phyloP scores from a whole-genome alignment of 2,797 vertebrate genomes.

The Pseudochirops cupreus region DNA sequence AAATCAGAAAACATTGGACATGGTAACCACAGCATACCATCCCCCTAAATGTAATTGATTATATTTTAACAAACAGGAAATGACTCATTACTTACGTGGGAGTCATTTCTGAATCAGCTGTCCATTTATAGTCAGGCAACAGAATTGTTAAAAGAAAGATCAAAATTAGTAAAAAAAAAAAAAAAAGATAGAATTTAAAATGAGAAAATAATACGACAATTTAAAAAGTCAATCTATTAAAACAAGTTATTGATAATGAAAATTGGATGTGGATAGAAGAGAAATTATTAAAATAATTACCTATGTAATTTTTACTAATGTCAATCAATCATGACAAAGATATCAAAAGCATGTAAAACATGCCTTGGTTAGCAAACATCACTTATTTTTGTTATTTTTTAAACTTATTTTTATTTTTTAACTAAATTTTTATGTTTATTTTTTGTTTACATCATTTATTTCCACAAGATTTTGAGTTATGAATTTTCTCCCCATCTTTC shows the following conservation, averaged over 20 bases:
- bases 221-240: neutral
- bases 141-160: neutral
- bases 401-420: no score
- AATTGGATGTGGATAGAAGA: neutral
- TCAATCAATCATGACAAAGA: neutral
- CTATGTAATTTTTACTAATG: neutral
- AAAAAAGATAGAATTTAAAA: neutral
- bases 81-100: neutral
- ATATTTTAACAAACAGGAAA: neutral
- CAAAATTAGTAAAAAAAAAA: neutral
- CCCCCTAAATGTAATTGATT: neutral
- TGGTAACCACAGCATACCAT: neutral
- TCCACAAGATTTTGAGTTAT: no score
- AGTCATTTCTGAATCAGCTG: neutral
- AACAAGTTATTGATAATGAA: neutral
- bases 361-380: neutral
- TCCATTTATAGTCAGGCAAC: neutral
- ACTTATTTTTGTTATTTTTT: neutral
- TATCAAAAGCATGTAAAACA: neutral
- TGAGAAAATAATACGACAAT: neutral
- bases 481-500: no score
- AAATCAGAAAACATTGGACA: neutral
- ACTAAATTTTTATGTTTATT: no score
- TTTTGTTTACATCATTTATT: no score
- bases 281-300: neutral